Percentiles rank a stretch among this genome's conserved stretches.
Conservation (phyloP, 2,797 vertebrate species). For the Sebastes oblongus region DNA sequence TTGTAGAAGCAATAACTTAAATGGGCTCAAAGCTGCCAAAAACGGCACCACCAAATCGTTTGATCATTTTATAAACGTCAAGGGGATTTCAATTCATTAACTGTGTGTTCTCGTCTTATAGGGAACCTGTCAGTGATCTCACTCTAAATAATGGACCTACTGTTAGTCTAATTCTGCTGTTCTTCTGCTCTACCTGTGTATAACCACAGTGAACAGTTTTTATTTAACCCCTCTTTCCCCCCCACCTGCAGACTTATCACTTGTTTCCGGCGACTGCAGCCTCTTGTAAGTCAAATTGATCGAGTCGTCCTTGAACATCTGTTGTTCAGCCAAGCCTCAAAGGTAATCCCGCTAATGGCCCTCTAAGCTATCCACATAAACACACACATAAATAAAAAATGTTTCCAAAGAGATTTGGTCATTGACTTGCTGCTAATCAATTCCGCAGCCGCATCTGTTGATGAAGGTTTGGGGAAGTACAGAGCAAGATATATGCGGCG, state of each 20-base stretch:
- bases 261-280: conserved; percentile 75
- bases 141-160: conserved; percentile 38
- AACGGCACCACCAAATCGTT: conserved; percentile 12
- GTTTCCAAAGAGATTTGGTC: conserved; percentile 85
- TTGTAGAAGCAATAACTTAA: conserved; percentile 3
- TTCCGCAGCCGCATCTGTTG: conserved; percentile 83
- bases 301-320: conserved; percentile 86
- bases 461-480: conserved; percentile 81
- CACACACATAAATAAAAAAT: conserved; percentile 86
- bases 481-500: conserved; percentile 80
- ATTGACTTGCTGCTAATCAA: conserved; percentile 85
- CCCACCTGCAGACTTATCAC: conserved; percentile 54
- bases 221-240: conserved; percentile 43
- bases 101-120: conserved; percentile 31
- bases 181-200: conserved; percentile 37
- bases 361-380: conserved; percentile 86
- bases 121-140: conserved; percentile 55
- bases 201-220: conserved; percentile 53
- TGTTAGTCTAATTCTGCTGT: conserved; percentile 32
- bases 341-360: conserved; percentile 88
- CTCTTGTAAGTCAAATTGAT: conserved; percentile 84
- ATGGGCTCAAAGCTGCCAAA: conserved; percentile 12
- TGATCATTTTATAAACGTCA: conserved; percentile 30
- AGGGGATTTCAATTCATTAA: conserved; percentile 32
- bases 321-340: conserved; percentile 84